Base-by-base conservation (phyloP, 1,140 invertebrate species). In the Choristoneura fumiferana region DNA sequence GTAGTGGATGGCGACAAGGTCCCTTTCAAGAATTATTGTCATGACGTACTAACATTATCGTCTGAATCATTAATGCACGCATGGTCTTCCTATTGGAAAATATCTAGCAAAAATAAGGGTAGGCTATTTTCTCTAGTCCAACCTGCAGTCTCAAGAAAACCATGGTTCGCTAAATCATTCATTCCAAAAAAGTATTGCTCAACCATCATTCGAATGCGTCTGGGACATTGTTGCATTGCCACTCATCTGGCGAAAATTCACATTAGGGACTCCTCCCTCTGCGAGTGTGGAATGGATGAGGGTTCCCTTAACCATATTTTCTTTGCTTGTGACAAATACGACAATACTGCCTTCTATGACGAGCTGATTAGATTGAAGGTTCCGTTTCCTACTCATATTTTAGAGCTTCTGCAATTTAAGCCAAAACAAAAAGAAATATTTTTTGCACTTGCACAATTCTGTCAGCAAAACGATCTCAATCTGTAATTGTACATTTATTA, bases 1-100 rank as follows among this genome's bases (percentile, higher is more conserved):
- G 45, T 65, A 8, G 15, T 34, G 1, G 58, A 60, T 57, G 67
- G 67, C 14, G 67, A 69, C n/a, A 36, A 60, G 0, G 53, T 35
- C 9, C 60, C 62, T 1, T 63, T 58, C 15, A 29, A 45, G 13
- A 63, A 63, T 58, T 69, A 57, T 13, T 54, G 38, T 13, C 40
- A 57, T 57, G 60, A 63, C 54, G 18, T 63, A 15, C 2, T 37
- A n/a, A 15, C 45, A 17, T 58, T 61, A 4, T 8, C 14, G 0
- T 0, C 15, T 0, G 10, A n/a, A 5, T 17, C 10, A 9, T 17
- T 43, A 4, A 17, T 1, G 8, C 6, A 14, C 8, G 6, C 39
- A 1, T 43, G 39, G 15, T 2, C 14, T 17, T 3, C 14, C 8
- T 3, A 17, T 8, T 43, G 39, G 39, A 4, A 14, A 4, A 10